A percentile compares a stretch with the other conserved stretches of the same genome.
phyloP scores from a whole-genome alignment of 2,797 vertebrate genomes.

The Fistularia tabacaria region DNA sequence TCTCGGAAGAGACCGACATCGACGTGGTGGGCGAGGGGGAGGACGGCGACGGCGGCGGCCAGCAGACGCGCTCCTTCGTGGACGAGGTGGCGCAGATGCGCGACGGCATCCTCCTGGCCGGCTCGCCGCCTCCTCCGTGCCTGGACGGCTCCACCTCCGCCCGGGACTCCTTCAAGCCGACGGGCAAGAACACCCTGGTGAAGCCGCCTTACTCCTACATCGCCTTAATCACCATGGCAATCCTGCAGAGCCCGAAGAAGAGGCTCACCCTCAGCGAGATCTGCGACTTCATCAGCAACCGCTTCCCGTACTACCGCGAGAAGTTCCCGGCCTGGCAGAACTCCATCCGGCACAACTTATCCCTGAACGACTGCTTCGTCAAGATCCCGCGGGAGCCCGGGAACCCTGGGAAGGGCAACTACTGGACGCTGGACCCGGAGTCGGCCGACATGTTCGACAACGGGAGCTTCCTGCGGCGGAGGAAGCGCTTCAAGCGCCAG shows the following conservation, averaged over 20 bases:
- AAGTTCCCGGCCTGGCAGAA: constrained; percentile 93
- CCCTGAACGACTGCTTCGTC: constrained; percentile 87
- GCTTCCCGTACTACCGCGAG: constrained; percentile 87
- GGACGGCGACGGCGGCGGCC: constrained; percentile 83
- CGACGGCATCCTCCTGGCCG: constrained; percentile 76
- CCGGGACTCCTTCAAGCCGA: constrained; percentile 75
- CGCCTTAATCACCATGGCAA: constrained; percentile 94
- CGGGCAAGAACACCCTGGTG: constrained; percentile 82
- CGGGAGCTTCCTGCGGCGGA: constrained; percentile 86
- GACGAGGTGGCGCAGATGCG: constrained; percentile 82
- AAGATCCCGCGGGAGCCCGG: constrained; percentile 88
- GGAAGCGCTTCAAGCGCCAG: constrained; percentile 93
- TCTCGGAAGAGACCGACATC: constrained; percentile 94
- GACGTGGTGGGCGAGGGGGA: constrained; percentile 93
- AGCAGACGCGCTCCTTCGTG: constrained; percentile 75
- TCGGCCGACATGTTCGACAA: constrained; percentile 95
- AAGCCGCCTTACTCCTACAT: constrained; percentile 94
- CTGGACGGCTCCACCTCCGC: constrained; percentile 71
- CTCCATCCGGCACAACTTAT: constrained; percentile 87
- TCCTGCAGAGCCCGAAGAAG: constrained; percentile 92
- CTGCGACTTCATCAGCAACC: constrained; percentile 87
- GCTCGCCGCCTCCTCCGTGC: constrained; percentile 71
- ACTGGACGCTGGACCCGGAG: constrained; percentile 90
- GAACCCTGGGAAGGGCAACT: constrained; percentile 89
- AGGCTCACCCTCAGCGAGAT: constrained; percentile 86